Base-by-base conservation (phyloP, 2,113 vertebrate species). In the Percopsis transmontana region DNA sequence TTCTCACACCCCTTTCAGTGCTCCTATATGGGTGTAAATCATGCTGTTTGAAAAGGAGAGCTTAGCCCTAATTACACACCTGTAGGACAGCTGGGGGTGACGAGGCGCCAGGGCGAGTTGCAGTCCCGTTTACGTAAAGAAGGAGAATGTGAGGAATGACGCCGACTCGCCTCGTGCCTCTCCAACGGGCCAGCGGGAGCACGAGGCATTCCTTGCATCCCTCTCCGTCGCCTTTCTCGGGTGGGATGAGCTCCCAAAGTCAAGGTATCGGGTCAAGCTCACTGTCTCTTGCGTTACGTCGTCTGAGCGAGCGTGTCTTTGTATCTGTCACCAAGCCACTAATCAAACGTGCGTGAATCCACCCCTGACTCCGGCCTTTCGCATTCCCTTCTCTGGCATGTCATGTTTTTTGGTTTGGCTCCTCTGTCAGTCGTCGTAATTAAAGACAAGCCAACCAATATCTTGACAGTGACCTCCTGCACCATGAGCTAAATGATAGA, bases 71-170 rank as follows among this genome's bases (percentile, higher is more conserved):
- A 89, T 88, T 86, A 87, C 72, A 88, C 63, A 39, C 66, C 81
- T 79, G 59, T 19, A 10, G 71, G 68, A 63, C 57, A 3, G 55
- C 58, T 77, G 1, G 20, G 68, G 79, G 78, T 74, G 64, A 56
- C 40, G 54, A 82, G 80, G 72, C 72, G 59, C 72, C 74, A 27
- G 47, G 73, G 56, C 70, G 77, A 82, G 71, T 70, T 75, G 24
- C 53, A 14, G 59, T 57, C 67, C 60, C 74, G 61, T 86, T 77
- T 75, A 72, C 62, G 58, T 79, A 70, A 76, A 13, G 14, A 40
- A 44, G 27, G 81, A 83, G 80, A 89, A 87, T 91, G 83, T 27
- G 19, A 79, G 68, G 87, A 91, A 87, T 90, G 83, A 81, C 73
- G 70, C 9, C 16, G 10, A 11, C 66, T 16, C 18, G 10, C 16